Evolutionary conservation across 2,113 vertebrate species (phyloP), one percentile per base, ranked within the genome.

Genomic region (Forbesichthys agassizii): DNA sequence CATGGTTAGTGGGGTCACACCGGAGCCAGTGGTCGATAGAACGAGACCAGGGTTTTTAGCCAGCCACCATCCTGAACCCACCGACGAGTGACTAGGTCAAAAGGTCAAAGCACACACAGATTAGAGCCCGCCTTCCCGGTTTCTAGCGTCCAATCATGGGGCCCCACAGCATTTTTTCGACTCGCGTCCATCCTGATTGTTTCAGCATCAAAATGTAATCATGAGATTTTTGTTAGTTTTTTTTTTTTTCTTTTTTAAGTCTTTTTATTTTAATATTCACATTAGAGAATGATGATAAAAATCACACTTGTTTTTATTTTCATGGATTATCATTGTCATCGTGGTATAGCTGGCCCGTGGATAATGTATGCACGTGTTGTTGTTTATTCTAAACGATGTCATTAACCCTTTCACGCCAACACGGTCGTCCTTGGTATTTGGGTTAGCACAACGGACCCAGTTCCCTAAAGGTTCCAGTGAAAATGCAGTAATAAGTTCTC

Each of bases 31-130:
- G 84, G 87, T 79, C 49, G 66, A 88, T 79, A 48, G 71, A 78
- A 79, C 73, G 85, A 89, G 86, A 86, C 75, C 81, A 87, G 82
- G 90, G 27, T 3, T 27, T 88, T 81, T 86, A 86, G 88, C 86
- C 86, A 90, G 89, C 90, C 92, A 92, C 92, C 91, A 93, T 91
- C 92, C 27, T 81, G 88, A 90, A 90, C 90, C 84, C 89, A 90
- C 90, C 85, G 83, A 88, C 79, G 88, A 90, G 89, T 77, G 89
- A 85, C 33, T 85, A 87, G 84, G 86, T 76, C 56, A 80, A 66
- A 27, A 80, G 83, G 77, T 91, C 86, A 92, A 92, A 92, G 92
- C 92, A 93, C 91, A 93, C 87, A 86, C 85, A 87, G 27, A 27
- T 27, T 65, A 42, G 75, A 88, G 90, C 88, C 90, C 79, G 69